phyloP scores from a whole-genome alignment of 2,113 vertebrate species.

The Elephas maximus region DNA sequence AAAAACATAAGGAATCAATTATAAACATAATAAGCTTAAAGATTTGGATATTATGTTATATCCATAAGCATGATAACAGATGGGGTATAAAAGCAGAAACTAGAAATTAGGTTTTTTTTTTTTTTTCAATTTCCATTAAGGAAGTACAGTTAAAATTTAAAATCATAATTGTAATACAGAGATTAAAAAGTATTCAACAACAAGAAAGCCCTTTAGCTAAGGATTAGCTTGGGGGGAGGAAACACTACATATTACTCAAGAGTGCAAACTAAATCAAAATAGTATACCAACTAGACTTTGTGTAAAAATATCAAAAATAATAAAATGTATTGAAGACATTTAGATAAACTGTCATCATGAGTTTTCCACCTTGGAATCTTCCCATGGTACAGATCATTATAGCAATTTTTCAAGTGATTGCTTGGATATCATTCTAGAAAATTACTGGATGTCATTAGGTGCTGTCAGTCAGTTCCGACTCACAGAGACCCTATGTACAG shows the following conservation, averaged over 20 bases:
- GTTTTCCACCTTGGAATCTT: conserved; percentile 33
- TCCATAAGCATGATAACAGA: conserved; percentile 77
- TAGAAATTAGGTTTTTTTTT: conserved; percentile 75
- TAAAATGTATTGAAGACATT: conserved; percentile 16
- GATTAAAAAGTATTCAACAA: conserved; percentile 59
- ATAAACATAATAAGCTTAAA: conserved; percentile 62
- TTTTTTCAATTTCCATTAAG: conserved; percentile 74
- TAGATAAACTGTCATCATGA: background rate
- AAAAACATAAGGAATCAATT: conserved; percentile 51
- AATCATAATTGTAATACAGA: conserved; percentile 63
- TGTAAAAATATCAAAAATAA: conserved; percentile 50
- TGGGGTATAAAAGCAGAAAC: conserved; percentile 61
- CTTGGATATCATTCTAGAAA: conserved; percentile 24
- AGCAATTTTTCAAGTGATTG: conserved; percentile 19
- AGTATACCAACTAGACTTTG: conserved; percentile 25
- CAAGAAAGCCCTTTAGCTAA: conserved; percentile 57
- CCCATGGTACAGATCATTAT: background rate
- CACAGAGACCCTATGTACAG: no score
- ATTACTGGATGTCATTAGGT: background rate
- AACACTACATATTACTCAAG: background rate
- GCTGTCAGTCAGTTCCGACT: no score
- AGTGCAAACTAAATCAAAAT: conserved; percentile 48
- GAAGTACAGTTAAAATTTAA: conserved; percentile 60
- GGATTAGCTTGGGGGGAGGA: background rate
- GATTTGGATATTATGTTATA: conserved; percentile 61